Evolutionary conservation across 1,140 invertebrate genomes (phyloP), one percentile per base, ranked within the genome.

Genomic region (Augochlora pura): DNA sequence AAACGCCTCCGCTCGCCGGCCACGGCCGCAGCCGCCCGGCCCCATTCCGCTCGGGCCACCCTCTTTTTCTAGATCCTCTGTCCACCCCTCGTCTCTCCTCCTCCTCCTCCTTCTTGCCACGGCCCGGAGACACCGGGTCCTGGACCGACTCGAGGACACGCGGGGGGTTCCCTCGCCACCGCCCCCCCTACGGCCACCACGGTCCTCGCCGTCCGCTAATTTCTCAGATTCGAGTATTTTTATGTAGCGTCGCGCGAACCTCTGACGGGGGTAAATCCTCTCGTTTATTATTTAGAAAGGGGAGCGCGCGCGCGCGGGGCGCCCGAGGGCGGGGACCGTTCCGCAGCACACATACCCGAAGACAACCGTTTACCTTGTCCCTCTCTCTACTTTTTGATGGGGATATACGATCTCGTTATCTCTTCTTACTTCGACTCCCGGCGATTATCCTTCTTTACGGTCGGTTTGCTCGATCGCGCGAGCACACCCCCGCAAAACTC

Each of bases 151-250:
- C 63, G 21, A 42, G 63, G 64, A 80, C 77, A 54, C 69, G 85
- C 84, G 86, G 87, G 54, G 4, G 0, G 21, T 7, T 21, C 52
- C 3, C 5, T 57, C 6, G 0, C 16, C 88, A 21, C 21, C 8
- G 1, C 0, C 21, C 27, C 88, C 88, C 84, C n/a, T n/a, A n/a
- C n/a, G 89, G 90, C 91, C 90, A 91, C 91, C 90, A 91, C 91
- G 49, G 76, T 32, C 46, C 76, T 32, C 32, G n/a, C n/a, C 68
- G 81, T 85, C 89, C 91, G 91, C 92, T 93, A 93, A 93, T 93
- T 93, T 93, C 92, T 93, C 92, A 93, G 92, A 93, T 93, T 93
- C 92, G 90, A 93, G 92, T 93, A 93, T 93, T 93, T 93, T 93
- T 93, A 89, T 90, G 91, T 93, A 91, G 77, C 86, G 86, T 86